Evolutionary conservation across 2,888 invertebrate genomes (phyloP).

Genomic region (Cerastoderma edule): DNA sequence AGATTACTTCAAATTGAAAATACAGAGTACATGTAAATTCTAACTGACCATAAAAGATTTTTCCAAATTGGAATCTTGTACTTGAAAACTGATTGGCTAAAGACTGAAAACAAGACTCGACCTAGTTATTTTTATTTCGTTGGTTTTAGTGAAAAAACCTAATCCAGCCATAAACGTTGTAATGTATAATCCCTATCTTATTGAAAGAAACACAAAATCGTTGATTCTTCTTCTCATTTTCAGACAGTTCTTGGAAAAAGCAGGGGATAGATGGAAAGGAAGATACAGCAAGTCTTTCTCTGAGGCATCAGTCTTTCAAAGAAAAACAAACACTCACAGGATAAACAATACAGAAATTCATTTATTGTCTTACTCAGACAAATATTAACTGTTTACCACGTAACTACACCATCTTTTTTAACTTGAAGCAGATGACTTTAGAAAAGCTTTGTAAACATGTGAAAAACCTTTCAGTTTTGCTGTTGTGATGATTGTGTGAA

Average conservation of each 20-base stretch:
- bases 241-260: slow-evolving; percentile 37
- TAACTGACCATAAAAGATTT: background rate
- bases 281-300: background rate
- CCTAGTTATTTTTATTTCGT: background rate
- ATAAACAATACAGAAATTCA: background rate
- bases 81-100: background rate
- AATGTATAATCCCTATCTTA: too few relatives aligned
- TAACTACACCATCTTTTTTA: too few relatives aligned
- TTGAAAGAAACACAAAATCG: background rate
- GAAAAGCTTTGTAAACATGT: too few relatives aligned
- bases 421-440: too few relatives aligned
- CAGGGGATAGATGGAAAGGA: slow-evolving; percentile 26
- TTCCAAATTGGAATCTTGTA: background rate
- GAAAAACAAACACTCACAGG: background rate
- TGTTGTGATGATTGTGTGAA: too few relatives aligned
- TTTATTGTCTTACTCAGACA: too few relatives aligned
- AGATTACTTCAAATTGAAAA: too few relatives aligned
- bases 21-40: too few relatives aligned
- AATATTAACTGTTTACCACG: too few relatives aligned
- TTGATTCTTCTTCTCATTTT: slow-evolving; percentile 12
- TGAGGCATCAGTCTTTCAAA: background rate
- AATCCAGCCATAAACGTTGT: too few relatives aligned
- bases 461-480: too few relatives aligned
- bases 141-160: too few relatives aligned
- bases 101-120: background rate